These are phyloP conservation scores for Adoxophyes honmai DNA, from an alignment of 1,140 invertebrate species.

Conservation along the genomic window DNA sequence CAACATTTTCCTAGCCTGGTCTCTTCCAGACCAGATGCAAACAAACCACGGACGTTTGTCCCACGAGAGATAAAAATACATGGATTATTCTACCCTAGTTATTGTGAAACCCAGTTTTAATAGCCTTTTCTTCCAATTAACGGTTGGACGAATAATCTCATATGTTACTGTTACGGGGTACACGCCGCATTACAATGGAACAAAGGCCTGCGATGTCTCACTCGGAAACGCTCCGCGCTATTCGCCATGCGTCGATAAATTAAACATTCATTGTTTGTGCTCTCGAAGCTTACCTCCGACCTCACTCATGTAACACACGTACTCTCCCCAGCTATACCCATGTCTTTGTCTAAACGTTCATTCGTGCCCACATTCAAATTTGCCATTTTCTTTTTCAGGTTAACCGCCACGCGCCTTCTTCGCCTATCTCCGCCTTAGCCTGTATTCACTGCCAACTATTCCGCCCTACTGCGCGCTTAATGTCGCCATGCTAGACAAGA, in stretches of 20 bases:
- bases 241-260: constrained; percentile 28
- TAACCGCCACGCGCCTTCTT: constrained; percentile 11
- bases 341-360: too few species aligned
- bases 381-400: constrained; percentile 9
- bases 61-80: too few species aligned
- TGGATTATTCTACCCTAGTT: too few species aligned
- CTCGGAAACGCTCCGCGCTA: constrained; percentile 28
- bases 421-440: constrained; percentile 43
- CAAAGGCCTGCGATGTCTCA: constrained; percentile 47
- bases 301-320: constrained; percentile 18
- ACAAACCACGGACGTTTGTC: too few species aligned
- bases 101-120: not conserved
- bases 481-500: constrained; percentile 67
- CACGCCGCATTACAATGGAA: constrained; percentile 49
- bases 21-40: too few species aligned
- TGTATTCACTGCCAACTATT: constrained; percentile 69
- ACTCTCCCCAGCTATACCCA: too few species aligned
- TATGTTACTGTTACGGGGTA: constrained; percentile 24
- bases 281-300: constrained; percentile 39
- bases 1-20: too few species aligned
- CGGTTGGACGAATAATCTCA: constrained; percentile 32
- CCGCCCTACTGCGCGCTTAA: constrained; percentile 60
- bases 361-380: not conserved
- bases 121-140: constrained; percentile 20
- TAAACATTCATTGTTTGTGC: constrained; percentile 59